Percentiles rank a stretch among this genome's conserved stretches.
Evolutionary conservation across 64 coral and sea anemone species (phyloP).

Genomic region (Pocillopora verrucosa): DNA sequence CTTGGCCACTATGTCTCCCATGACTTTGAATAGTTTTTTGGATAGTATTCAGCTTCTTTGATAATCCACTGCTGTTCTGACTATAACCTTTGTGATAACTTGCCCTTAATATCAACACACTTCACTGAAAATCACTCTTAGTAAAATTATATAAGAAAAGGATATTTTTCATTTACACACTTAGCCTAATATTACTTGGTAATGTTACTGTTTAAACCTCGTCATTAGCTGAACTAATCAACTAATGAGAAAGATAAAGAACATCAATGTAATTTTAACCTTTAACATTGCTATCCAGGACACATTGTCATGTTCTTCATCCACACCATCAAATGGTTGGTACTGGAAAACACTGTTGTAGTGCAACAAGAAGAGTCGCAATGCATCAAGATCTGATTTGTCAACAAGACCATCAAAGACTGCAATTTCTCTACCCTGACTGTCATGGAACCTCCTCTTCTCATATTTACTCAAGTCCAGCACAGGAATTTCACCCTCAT

Average conservation of each 20-base stretch:
- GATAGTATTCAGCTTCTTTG: no score
- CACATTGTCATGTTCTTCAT: slow-evolving; percentile 93
- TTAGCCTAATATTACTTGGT: no score
- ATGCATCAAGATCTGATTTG: slow-evolving; percentile 64
- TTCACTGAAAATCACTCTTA: no score
- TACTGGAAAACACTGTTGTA: slow-evolving; percentile 69
- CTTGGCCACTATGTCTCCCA: no score
- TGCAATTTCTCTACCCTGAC: slow-evolving; percentile 73
- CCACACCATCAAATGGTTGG: slow-evolving; percentile 61
- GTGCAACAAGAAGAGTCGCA: slow-evolving; percentile 75
- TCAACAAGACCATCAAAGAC: slow-evolving; percentile 87
- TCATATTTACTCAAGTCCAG: slow-evolving; percentile 54
- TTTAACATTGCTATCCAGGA: slow-evolving; percentile 78
- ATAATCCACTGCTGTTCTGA: no score
- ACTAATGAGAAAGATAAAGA: not conserved
- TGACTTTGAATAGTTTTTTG: no score
- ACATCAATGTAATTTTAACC: slow-evolving; percentile 21
- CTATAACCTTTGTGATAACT: no score
- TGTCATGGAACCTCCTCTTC: slow-evolving; percentile 76
- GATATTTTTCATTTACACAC: no score
- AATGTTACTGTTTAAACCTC: no score
- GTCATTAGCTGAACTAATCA: not conserved
- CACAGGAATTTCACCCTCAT: slow-evolving; percentile 39
- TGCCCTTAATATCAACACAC: no score
- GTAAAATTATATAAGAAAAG: no score